A percentile compares a stretch with the other conserved stretches of the same genome.
These are phyloP conservation scores for Enteromius argenteus DNA, from an alignment of 2,797 vertebrate species.

Conservation along the genomic window DNA sequence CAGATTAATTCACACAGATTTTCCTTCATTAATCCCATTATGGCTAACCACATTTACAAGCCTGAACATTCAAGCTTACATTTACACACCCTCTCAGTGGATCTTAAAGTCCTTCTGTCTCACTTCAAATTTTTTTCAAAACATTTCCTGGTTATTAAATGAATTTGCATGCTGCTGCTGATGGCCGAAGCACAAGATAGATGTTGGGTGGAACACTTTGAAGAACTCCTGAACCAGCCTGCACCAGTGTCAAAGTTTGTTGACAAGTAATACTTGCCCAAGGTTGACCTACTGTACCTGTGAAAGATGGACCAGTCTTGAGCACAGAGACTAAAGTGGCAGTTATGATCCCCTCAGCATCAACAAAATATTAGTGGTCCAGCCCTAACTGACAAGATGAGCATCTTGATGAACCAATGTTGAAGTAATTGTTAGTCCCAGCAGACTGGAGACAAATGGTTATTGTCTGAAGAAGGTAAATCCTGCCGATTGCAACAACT, in stretches of 20 bases:
- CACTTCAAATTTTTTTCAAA: neutral
- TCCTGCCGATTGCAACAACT: neutral
- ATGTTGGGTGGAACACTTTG: neutral
- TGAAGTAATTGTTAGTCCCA: neutral
- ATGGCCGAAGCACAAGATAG: neutral
- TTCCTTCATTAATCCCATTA: slow-evolving; percentile 68
- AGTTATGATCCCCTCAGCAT: neutral
- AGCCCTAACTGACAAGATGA: neutral
- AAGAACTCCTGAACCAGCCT: neutral
- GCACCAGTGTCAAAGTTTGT: neutral
- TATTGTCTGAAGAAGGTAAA: neutral
- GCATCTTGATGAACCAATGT: neutral
- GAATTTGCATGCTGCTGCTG: neutral
- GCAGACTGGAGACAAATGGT: neutral
- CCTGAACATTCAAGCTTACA: slow-evolving; percentile 43
- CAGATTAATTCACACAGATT: slow-evolving; percentile 64
- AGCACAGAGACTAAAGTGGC: neutral
- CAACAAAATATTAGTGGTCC: neutral
- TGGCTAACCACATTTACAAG: slow-evolving; percentile 56
- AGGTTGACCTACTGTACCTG: neutral
- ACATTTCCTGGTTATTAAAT: neutral
- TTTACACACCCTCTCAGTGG: slow-evolving; percentile 11
- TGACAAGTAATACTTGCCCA: neutral
- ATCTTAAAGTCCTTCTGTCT: slow-evolving; percentile 15
- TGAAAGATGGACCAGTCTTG: neutral